phyloP scores from a whole-genome alignment of 1,140 invertebrate species.

The Megalopta genalis region DNA sequence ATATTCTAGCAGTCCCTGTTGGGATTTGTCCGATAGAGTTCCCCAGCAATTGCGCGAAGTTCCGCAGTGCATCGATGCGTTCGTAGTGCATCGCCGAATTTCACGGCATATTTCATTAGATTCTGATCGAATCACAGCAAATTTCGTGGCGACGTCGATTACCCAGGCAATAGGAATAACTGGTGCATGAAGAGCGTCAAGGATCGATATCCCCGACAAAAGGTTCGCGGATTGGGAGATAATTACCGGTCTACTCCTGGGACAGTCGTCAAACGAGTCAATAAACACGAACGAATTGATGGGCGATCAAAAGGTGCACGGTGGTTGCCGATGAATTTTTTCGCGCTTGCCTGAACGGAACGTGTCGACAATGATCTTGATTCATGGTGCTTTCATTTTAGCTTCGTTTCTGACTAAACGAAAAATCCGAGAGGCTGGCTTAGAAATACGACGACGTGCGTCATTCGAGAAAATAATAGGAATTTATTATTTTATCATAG shows the following conservation, averaged over 20 bases:
- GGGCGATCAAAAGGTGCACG: background rate
- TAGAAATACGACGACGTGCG: too few relatives aligned
- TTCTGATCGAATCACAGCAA: background rate
- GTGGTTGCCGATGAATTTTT: too few relatives aligned
- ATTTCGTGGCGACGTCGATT: slow-evolving; percentile 13
- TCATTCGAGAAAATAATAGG: too few relatives aligned
- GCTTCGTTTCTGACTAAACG: too few relatives aligned
- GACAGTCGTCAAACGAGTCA: slow-evolving; percentile 18
- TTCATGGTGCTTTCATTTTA: too few relatives aligned
- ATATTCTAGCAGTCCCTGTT: too few relatives aligned
- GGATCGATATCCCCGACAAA: slow-evolving; percentile 32
- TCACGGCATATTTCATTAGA: slow-evolving; percentile 8
- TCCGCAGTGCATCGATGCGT: background rate
- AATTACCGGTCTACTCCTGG: background rate
- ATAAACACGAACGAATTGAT: slow-evolving; percentile 19
- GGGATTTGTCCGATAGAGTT: too few relatives aligned
- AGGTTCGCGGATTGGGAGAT: slow-evolving; percentile 22
- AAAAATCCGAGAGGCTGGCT: too few relatives aligned
- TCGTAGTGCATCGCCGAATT: background rate
- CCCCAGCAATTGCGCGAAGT: too few relatives aligned
- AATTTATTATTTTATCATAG: too few relatives aligned
- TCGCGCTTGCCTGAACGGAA: too few relatives aligned
- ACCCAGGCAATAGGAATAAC: slow-evolving; percentile 23
- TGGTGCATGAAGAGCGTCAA: slow-evolving; percentile 14
- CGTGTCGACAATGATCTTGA: too few relatives aligned